phyloP scores from a whole-genome alignment of 2,113 vertebrate species.

The Asarcornis scutulata region DNA sequence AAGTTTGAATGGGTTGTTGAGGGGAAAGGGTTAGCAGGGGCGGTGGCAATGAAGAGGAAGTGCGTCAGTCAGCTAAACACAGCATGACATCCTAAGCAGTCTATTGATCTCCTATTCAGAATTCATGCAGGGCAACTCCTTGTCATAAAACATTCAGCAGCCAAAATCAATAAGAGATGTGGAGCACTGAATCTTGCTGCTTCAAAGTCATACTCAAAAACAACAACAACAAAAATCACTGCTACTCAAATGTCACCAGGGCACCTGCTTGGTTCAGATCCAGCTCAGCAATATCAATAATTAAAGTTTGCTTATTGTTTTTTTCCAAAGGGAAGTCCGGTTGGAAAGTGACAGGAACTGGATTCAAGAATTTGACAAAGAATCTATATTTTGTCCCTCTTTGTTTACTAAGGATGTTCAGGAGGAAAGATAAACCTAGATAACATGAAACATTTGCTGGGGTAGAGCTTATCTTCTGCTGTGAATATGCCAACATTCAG shows the following conservation, averaged over 20 bases:
- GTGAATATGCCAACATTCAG: constrained; percentile 15
- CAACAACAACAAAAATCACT: constrained; percentile 42
- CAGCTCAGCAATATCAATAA: constrained; percentile 26
- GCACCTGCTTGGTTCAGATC: neutral
- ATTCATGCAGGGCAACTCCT: constrained; percentile 63
- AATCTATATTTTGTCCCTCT: constrained; percentile 50
- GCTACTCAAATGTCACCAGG: constrained; percentile 49
- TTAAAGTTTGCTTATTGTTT: constrained; percentile 41
- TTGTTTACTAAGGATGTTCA: constrained; percentile 36
- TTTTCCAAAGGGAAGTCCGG: constrained; percentile 7
- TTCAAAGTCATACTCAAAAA: constrained; percentile 67
- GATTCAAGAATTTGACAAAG: constrained; percentile 9
- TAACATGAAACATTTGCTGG: constrained; percentile 27
- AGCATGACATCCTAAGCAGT: constrained; percentile 57
- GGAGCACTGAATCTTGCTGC: constrained; percentile 53
- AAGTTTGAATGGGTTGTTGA: neutral
- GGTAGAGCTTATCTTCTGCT: neutral
- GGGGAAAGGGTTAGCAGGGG: neutral
- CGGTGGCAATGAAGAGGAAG: neutral
- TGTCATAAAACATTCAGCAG: constrained; percentile 78
- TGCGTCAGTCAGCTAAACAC: constrained; percentile 19
- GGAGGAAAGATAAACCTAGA: constrained; percentile 38
- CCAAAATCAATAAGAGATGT: constrained; percentile 73
- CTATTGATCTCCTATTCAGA: constrained; percentile 72
- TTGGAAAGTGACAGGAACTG: constrained; percentile 24